A percentile compares a stretch with the other conserved stretches of the same genome.
Evolutionary conservation across 2,888 invertebrate species (phyloP).

Genomic region (Zygothrica quintamaculata): DNA sequence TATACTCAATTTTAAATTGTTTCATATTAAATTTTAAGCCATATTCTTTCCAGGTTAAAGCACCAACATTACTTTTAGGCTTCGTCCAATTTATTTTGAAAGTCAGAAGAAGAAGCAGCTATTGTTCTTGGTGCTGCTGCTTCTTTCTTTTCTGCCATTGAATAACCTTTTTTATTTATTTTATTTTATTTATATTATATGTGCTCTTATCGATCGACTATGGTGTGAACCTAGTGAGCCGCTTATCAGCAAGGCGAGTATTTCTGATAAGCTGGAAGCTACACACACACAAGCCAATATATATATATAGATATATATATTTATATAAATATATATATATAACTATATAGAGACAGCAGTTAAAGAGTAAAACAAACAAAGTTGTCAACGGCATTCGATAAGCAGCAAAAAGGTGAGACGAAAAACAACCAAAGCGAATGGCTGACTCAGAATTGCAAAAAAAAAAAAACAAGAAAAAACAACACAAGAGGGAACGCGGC

Average conservation of each 20-base stretch:
- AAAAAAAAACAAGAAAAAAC: conserved; percentile 1
- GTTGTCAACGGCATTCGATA: conserved; percentile 36
- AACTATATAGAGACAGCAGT: conserved; percentile 1
- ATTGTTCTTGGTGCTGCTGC: conserved; percentile 12
- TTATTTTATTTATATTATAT: conserved; percentile 26
- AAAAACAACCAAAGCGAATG: conserved; percentile 24
- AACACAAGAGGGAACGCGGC: not conserved
- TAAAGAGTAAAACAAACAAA: conserved; percentile 56
- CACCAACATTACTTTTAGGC: no score
- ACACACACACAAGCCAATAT: conserved; percentile 20
- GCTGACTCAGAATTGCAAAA: conserved; percentile 49
- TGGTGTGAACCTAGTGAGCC: not conserved
- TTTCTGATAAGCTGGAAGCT: conserved; percentile 33
- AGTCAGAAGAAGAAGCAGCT: conserved; percentile 20
- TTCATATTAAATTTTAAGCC: no score
- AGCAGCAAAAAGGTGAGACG: conserved; percentile 28
- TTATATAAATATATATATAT: conserved; percentile 2
- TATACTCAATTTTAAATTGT: no score
- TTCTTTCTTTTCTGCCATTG: conserved; percentile 55
- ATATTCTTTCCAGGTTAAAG: no score
- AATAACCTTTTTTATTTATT: conserved; percentile 61
- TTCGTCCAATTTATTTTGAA: no score
- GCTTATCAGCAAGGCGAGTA: conserved; percentile 58
- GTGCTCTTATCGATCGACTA: conserved; percentile 38
- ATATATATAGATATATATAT: conserved; percentile 6